Base-by-base conservation (phyloP, 2,888 invertebrate genomes). In the Ennomos erosarius region DNA sequence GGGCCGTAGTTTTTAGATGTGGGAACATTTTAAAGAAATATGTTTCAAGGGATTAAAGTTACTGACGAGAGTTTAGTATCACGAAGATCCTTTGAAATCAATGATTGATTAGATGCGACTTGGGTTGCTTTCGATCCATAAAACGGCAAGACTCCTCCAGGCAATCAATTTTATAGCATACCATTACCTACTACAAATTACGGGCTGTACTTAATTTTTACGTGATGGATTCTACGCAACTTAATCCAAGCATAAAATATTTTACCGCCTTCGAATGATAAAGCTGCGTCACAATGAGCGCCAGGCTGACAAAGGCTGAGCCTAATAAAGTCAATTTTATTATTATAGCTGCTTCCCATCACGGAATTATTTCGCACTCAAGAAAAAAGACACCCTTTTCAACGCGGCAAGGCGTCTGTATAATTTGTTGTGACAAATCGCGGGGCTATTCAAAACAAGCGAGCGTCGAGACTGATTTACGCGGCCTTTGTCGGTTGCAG, bases 391-490 rank as follows among this genome's bases (percentile, higher is more conserved):
- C 77, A 82, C 79, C 82, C 82, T 84, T 82, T 83, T 84, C 80
- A 80, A 74, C 74, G 71, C 76, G 71, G 74, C 68, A 71, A 72
- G 76, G 74, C 74, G 76, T 76, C 78, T 82, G 84, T 84, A 85
- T 85, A 86, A 86, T 85, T 85, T 84, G 83, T 77, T 75, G 78
- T 82, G 85, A 85, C 85, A 84, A 86, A 85, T 86, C 78, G 83
- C 72, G 72, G 74, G 70, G 78, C 81, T 75, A 83, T 85, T 85
- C 83, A 81, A 81, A 84, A 82, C 81, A 84, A 82, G 76, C 74
- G 71, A 61, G 67, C 70, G 76, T 73, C 74, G 70, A 73, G 71
- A 69, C 68, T 76, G 79, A 79, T 80, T 82, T 79, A 79, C 76
- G 76, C 70, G 60, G 70, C 72, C 71, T 70, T 71, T 75, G 70